phyloP scores from a whole-genome alignment of 2,888 invertebrate species.

The Cantharis rustica region DNA sequence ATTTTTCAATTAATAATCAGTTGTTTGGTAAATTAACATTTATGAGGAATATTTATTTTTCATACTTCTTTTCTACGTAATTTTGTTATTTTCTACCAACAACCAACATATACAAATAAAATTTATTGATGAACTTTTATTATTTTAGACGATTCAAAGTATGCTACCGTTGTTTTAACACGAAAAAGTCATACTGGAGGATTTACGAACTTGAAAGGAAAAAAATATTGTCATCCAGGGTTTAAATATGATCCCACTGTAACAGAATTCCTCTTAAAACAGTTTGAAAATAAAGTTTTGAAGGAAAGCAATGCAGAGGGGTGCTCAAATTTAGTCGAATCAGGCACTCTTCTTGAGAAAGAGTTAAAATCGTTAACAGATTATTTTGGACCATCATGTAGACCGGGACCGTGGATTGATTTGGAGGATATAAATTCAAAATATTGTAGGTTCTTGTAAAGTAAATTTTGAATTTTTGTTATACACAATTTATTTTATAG shows the following conservation, averaged over 20 bases:
- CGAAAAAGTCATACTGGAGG: conserved; percentile 57
- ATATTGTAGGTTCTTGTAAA: conserved; percentile 62
- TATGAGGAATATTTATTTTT: no score
- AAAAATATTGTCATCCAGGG: conserved; percentile 70
- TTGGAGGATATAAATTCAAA: conserved; percentile 45
- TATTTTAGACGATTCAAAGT: conserved; percentile 48
- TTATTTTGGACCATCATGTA: conserved; percentile 73
- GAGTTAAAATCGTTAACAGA: conserved; percentile 64
- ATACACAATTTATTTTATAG: not conserved
- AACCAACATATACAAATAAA: no score
- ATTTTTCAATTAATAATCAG: no score
- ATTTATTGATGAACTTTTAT: no score
- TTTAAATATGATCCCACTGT: conserved; percentile 61
- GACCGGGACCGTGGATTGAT: conserved; percentile 72
- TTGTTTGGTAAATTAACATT: no score
- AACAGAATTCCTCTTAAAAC: conserved; percentile 65
- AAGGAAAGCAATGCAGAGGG: conserved; percentile 36
- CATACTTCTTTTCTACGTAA: no score
- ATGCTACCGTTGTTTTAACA: conserved; percentile 66
- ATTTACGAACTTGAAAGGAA: conserved; percentile 58
- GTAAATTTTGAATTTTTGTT: not conserved
- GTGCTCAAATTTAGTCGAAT: conserved; percentile 38
- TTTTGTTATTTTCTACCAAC: no score
- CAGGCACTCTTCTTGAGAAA: conserved; percentile 57
- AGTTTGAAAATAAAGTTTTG: conserved; percentile 58